Evolutionary conservation across 2,797 vertebrate species (phyloP), one percentile per base, ranked within the genome.

Genomic region (Nasua narica): DNA sequence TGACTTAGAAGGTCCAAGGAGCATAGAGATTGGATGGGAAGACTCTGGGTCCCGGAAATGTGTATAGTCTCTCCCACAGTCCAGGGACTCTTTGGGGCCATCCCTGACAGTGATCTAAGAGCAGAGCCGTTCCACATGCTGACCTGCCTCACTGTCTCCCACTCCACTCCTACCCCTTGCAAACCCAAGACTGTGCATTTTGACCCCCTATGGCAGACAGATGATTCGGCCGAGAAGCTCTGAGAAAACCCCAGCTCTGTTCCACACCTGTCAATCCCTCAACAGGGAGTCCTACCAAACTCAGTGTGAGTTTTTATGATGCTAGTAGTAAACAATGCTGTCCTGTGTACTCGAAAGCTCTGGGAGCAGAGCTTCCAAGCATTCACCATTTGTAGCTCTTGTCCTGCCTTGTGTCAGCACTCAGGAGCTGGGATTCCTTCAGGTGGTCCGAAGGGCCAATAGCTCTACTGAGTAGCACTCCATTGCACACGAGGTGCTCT

Each of bases 401-500:
- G 32, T 50, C 87, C 50, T 46, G 52, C 35, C 54, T 67, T 32
- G 25, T 32, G 4, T 13, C 27, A 35, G 90, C 50, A 1, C 14
- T 91, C 15, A 19, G 27, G 21, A 85, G 60, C 50, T 6, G 9
- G 58, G 43, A 65, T 69, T 58, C 82, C 77, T 84, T 32, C 14
- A 52, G 69, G 72, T 85, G 40, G 60, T 74, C 96, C 54, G 82
- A 18, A 86, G 65, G 74, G 52, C 15, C 50, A 78, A 40, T 2
- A 77, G 37, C 72, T 76, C 2, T 1, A 15, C 1, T 2, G 9
- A 76, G 5, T 6, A 27, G 43, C 0, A 0, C 32, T 70, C 40
- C 27, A 9, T 0, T 27, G 25, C 29, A 14, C 29, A 52, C 35
- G 5, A 78, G 62, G 37, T 40, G 29, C 14, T 11, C 46, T n/a